A percentile compares a stretch with the other conserved stretches of the same genome.
phyloP scores from a whole-genome alignment of 2,888 invertebrate genomes.

The Lepidocyrtinus sp. region DNA sequence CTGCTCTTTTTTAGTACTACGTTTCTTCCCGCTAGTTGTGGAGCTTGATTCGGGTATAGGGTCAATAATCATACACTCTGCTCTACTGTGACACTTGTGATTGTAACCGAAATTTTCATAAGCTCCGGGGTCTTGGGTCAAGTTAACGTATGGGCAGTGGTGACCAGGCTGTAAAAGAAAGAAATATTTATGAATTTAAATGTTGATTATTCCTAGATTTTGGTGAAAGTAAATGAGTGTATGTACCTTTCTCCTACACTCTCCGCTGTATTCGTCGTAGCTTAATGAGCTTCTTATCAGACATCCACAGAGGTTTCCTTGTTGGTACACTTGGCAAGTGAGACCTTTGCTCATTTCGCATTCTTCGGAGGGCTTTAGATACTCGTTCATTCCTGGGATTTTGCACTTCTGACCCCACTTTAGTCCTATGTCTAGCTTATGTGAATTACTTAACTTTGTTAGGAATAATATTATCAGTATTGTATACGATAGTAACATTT shows the following conservation, averaged over 20 bases:
- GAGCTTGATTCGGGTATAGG: constrained; percentile 26
- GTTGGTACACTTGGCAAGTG: constrained; percentile 53
- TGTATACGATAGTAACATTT: no score
- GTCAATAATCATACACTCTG: constrained; percentile 45
- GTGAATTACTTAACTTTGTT: no score
- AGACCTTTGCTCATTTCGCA: constrained; percentile 56
- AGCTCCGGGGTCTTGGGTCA: constrained; percentile 29
- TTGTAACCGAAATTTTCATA: constrained; percentile 39
- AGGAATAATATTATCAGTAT: no score
- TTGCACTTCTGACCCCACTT: constrained; percentile 53
- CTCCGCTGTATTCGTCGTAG: constrained; percentile 42
- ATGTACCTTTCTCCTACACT: constrained; percentile 55
- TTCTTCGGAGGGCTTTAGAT: constrained; percentile 33
- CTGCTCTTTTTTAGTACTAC: constrained; percentile 16
- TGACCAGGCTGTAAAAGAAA: constrained; percentile 57
- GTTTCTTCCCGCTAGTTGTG: not conserved
- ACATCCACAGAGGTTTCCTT: constrained; percentile 55
- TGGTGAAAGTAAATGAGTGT: not conserved
- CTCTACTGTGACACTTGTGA: constrained; percentile 51
- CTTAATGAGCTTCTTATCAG: constrained; percentile 21
- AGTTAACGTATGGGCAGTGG: constrained; percentile 39
- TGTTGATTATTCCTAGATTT: not conserved
- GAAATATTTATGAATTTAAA: not conserved
- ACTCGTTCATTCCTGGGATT: constrained; percentile 38
- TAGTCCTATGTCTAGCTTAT: constrained; percentile 22